phyloP scores from a whole-genome alignment of 2,797 vertebrate genomes.

The Gambelia wislizenii region DNA sequence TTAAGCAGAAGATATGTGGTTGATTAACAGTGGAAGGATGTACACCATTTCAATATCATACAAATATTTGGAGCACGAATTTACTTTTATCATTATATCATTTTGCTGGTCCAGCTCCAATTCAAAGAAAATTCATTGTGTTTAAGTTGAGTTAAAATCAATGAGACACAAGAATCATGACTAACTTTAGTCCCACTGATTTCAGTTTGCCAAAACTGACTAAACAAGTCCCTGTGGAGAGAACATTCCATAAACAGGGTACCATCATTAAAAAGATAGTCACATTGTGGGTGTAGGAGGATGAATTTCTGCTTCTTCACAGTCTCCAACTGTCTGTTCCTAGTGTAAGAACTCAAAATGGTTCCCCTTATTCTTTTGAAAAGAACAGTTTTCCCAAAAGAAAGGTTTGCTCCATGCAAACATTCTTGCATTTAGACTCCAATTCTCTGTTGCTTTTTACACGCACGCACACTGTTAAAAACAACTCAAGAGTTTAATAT shows the following conservation, averaged over 20 bases:
- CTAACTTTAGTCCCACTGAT: neutral
- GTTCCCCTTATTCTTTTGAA: neutral
- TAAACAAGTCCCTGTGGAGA: neutral
- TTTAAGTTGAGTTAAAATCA: neutral
- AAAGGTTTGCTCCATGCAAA: neutral
- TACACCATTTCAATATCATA: neutral
- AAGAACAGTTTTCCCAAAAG: neutral
- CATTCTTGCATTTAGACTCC: neutral
- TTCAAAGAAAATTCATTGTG: neutral
- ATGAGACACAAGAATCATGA: neutral
- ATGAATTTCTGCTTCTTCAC: neutral
- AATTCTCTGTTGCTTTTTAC: neutral
- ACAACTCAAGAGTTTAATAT: slow-evolving; percentile 25
- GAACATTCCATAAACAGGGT: neutral
- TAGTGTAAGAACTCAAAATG: neutral
- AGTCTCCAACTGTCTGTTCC: neutral
- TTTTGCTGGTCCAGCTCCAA: neutral
- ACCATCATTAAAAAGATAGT: neutral
- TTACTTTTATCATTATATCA: neutral
- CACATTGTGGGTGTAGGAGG: neutral
- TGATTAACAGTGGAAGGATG: neutral
- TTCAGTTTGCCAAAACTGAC: neutral
- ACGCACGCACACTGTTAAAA: neutral
- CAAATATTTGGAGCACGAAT: neutral
- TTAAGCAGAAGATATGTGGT: neutral